These are phyloP conservation scores for Cyrtonyx montezumae DNA, from an alignment of 2,113 vertebrate species.

Conservation along the genomic window DNA sequence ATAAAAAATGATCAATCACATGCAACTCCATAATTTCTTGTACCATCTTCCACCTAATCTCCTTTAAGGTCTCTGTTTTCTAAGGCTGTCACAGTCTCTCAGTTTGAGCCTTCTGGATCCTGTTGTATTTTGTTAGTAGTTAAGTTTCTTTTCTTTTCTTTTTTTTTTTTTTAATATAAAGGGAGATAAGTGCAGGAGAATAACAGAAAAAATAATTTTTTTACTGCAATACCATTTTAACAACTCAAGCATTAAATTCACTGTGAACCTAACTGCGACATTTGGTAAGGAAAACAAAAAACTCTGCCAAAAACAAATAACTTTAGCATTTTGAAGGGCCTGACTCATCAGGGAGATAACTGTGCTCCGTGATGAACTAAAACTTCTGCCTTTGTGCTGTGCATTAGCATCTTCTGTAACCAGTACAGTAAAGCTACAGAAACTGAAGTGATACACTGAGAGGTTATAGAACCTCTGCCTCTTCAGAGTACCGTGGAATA, in stretches of 20 bases:
- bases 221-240: neutral
- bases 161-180: neutral
- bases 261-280: conserved; percentile 13
- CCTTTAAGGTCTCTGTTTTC: neutral
- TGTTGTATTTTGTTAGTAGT: neutral
- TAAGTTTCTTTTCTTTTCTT: neutral
- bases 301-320: conserved; percentile 47
- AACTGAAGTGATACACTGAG: neutral
- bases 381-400: neutral
- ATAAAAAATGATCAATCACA: neutral
- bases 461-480: neutral
- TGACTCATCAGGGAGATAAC: conserved; percentile 45
- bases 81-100: neutral
- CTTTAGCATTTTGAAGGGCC: conserved; percentile 22
- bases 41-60: neutral
- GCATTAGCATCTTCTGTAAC: neutral
- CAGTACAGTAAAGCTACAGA: neutral
- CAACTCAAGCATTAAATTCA: conserved; percentile 14
- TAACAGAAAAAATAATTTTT: neutral
- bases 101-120: neutral
- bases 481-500: neutral
- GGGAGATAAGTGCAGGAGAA: neutral
- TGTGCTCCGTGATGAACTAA: neutral
- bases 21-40: neutral
- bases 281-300: conserved; percentile 46